These are phyloP conservation scores for Melanotaenia maccullochi DNA, from an alignment of 2,797 vertebrate species.

Conservation along the genomic window DNA sequence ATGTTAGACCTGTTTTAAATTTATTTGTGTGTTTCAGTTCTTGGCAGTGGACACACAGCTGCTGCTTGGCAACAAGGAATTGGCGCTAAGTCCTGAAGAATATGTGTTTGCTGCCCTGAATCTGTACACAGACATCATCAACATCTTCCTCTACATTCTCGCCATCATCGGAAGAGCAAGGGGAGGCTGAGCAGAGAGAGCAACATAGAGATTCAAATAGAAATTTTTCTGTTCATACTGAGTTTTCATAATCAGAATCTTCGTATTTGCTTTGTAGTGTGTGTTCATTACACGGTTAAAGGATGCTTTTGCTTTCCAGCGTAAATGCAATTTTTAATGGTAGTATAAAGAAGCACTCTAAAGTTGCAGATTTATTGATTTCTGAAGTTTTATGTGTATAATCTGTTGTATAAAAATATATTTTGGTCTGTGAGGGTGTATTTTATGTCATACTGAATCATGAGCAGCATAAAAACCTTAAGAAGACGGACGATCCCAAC, in stretches of 20 bases:
- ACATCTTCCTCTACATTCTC: constrained; percentile 91
- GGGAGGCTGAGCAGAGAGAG: constrained; percentile 45
- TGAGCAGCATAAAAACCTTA: constrained; percentile 4
- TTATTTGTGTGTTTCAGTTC: constrained; percentile 79
- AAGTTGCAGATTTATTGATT: constrained; percentile 25
- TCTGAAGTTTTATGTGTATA: constrained; percentile 35
- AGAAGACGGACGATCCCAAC: neutral
- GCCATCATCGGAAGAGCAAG: constrained; percentile 83
- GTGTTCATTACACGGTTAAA: constrained; percentile 24
- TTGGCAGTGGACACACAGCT: constrained; percentile 93
- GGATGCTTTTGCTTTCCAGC: constrained; percentile 36
- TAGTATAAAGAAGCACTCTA: constrained; percentile 20
- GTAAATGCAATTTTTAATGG: constrained; percentile 38
- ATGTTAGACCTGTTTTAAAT: constrained; percentile 17
- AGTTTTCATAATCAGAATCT: constrained; percentile 20
- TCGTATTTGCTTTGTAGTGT: constrained; percentile 33
- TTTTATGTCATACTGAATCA: constrained; percentile 1
- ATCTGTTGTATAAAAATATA: constrained; percentile 25
- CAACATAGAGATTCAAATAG: neutral
- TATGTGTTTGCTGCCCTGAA: constrained; percentile 91
- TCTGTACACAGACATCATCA: constrained; percentile 93
- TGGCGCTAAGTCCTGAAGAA: constrained; percentile 91
- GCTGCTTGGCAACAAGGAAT: constrained; percentile 92
- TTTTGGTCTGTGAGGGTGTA: constrained; percentile 19
- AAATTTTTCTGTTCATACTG: constrained; percentile 13